Percentiles rank a stretch among this genome's conserved stretches.
Evolutionary conservation across 2,113 vertebrate species (phyloP).

Genomic region (Campylomormyrus numenius): DNA sequence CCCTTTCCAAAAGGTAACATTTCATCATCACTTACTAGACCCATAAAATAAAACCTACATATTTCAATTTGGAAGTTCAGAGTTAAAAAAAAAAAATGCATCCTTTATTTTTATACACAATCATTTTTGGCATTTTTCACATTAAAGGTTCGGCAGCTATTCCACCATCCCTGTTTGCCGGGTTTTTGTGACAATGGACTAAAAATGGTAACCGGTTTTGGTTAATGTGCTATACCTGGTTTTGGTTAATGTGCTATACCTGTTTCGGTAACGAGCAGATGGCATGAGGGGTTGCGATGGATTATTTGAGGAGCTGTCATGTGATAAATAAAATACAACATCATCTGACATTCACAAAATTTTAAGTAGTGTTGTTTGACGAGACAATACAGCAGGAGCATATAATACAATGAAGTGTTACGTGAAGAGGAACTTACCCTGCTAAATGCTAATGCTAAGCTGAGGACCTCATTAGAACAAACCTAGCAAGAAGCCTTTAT

Average conservation of each 20-base stretch:
- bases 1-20: not conserved
- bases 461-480: not conserved
- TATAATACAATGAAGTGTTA: not conserved
- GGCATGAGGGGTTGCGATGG: not conserved
- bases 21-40: not conserved
- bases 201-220: not conserved
- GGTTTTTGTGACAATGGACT: not conserved
- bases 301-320: not conserved
- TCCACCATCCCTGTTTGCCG: too few relatives aligned
- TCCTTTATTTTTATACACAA: slow-evolving; percentile 7
- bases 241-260: not conserved
- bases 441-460: not conserved
- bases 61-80: not conserved
- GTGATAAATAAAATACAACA: not conserved
- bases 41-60: not conserved
- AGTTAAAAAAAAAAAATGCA: not conserved
- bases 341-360: not conserved
- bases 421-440: not conserved
- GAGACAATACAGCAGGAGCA: not conserved
- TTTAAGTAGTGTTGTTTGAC: not conserved
- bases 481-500: not conserved
- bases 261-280: not conserved
- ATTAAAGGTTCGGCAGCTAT: not conserved
- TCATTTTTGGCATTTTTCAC: not conserved
- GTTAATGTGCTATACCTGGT: not conserved